phyloP scores from a whole-genome alignment of 2,888 invertebrate species.

The Gari tellinella region DNA sequence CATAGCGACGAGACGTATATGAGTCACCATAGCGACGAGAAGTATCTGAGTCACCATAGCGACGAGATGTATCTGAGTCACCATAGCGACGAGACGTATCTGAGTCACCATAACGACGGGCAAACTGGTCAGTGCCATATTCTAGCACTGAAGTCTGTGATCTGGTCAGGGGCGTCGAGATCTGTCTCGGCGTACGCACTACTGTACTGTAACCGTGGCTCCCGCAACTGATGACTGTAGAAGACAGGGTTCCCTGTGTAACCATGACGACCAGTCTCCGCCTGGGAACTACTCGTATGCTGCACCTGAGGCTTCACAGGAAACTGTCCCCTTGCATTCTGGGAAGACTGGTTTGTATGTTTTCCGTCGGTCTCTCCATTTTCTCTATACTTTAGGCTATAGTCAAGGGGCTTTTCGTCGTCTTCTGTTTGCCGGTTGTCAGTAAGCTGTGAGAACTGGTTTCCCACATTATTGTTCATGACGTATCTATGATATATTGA shows the following conservation, averaged over 20 bases:
- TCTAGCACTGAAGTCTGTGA: slow-evolving; percentile 95
- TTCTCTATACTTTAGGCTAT: slow-evolving; percentile 71
- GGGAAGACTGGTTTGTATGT: background rate
- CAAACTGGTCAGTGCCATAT: slow-evolving; percentile 84
- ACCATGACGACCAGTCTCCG: slow-evolving; percentile 25
- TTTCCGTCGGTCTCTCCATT: slow-evolving; percentile 18
- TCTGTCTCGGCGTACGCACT: slow-evolving; percentile 91
- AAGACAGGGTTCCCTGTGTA: slow-evolving; percentile 30
- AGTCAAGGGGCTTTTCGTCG: slow-evolving; percentile 77
- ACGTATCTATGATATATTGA: slow-evolving; percentile 28
- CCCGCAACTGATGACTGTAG: slow-evolving; percentile 22
- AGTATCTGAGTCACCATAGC: too few relatives aligned
- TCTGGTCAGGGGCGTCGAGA: slow-evolving; percentile 88
- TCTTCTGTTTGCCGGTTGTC: slow-evolving; percentile 46
- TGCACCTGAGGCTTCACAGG: slow-evolving; percentile 48
- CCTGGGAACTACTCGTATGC: too few relatives aligned
- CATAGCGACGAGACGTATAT: too few relatives aligned
- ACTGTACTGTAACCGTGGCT: slow-evolving; percentile 41
- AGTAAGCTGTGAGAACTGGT: slow-evolving; percentile 8
- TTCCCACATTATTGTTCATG: slow-evolving; percentile 7
- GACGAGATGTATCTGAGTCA: too few relatives aligned
- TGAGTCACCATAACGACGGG: slow-evolving; percentile 62
- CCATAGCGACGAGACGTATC: too few relatives aligned
- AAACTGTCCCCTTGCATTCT: slow-evolving; percentile 70
- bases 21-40: too few relatives aligned